phyloP scores from a whole-genome alignment of 2,888 invertebrate species.

The Drosophila helvetica region DNA sequence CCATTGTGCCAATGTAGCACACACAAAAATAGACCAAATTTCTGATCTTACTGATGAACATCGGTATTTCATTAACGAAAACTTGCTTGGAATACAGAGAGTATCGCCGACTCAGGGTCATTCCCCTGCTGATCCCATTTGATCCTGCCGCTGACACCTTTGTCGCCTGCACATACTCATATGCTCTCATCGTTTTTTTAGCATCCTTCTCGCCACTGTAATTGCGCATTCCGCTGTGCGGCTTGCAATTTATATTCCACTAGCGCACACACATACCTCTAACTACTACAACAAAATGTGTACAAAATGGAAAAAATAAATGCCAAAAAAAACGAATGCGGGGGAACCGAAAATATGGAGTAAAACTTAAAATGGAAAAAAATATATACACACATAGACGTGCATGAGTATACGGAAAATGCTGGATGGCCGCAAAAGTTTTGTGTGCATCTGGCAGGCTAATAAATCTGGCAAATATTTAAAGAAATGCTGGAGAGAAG shows the following conservation, averaged over 20 bases:
- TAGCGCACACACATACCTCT: conserved; percentile 20
- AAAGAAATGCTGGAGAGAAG: conserved; percentile 32
- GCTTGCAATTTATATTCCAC: conserved; percentile 52
- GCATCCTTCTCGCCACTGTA: conserved; percentile 39
- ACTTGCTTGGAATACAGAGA: too few relatives aligned
- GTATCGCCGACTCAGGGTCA: too few relatives aligned
- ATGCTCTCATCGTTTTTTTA: conserved; percentile 34
- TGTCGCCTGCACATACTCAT: conserved; percentile 37
- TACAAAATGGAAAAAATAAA: conserved; percentile 21
- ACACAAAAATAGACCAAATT: too few relatives aligned
- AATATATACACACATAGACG: conserved; percentile 30
- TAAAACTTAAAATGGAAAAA: conserved; percentile 39
- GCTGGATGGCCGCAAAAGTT: conserved; percentile 47
- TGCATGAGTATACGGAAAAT: conserved; percentile 13
- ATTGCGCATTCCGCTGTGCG: conserved; percentile 50
- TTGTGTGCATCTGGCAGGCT: conserved; percentile 49
- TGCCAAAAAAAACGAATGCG: conserved; percentile 9
- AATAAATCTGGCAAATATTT: conserved; percentile 52
- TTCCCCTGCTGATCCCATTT: background rate
- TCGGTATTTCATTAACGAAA: too few relatives aligned
- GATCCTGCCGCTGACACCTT: background rate
- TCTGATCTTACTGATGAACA: too few relatives aligned
- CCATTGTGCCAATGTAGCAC: too few relatives aligned
- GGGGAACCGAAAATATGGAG: conserved; percentile 4
- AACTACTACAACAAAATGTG: conserved; percentile 29